These are phyloP conservation scores for Charina bottae DNA, from an alignment of 2,113 vertebrate species.

Conservation along the genomic window DNA sequence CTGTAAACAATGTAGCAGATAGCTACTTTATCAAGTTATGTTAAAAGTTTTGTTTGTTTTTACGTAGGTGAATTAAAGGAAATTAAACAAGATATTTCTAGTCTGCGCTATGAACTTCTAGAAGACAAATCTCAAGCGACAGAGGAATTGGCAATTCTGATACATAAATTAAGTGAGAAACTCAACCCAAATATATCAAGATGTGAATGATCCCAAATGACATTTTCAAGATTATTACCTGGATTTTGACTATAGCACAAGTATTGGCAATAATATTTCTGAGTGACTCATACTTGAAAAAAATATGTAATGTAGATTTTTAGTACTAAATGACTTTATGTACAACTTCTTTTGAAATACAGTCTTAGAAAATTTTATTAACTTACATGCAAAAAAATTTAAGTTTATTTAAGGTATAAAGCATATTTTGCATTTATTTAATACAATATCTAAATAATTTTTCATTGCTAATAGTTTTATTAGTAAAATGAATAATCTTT, in stretches of 20 bases:
- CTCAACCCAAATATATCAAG: slow-evolving; percentile 75
- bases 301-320: slow-evolving; percentile 68
- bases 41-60: slow-evolving; percentile 22
- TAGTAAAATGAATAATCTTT: slow-evolving; percentile 56
- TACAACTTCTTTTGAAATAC: slow-evolving; percentile 70
- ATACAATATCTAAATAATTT: slow-evolving; percentile 45
- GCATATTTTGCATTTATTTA: slow-evolving; percentile 51
- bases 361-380: slow-evolving; percentile 69
- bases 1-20: background rate
- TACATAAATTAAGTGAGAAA: slow-evolving; percentile 88
- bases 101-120: slow-evolving; percentile 87
- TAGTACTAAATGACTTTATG: slow-evolving; percentile 73
- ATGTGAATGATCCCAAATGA: slow-evolving; percentile 71
- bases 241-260: slow-evolving; percentile 73
- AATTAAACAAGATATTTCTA: slow-evolving; percentile 93
- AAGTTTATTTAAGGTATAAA: slow-evolving; percentile 58
- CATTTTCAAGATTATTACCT: slow-evolving; percentile 30
- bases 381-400: slow-evolving; percentile 54
- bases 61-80: slow-evolving; percentile 87
- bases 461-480: slow-evolving; percentile 55
- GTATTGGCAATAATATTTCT: slow-evolving; percentile 82
- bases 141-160: slow-evolving; percentile 84
- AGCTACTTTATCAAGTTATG: background rate
- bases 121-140: slow-evolving; percentile 90
- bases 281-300: slow-evolving; percentile 78